These are phyloP conservation scores for Odiellus spinosus DNA, from an alignment of 2,888 invertebrate genomes.

Conservation along the genomic window DNA sequence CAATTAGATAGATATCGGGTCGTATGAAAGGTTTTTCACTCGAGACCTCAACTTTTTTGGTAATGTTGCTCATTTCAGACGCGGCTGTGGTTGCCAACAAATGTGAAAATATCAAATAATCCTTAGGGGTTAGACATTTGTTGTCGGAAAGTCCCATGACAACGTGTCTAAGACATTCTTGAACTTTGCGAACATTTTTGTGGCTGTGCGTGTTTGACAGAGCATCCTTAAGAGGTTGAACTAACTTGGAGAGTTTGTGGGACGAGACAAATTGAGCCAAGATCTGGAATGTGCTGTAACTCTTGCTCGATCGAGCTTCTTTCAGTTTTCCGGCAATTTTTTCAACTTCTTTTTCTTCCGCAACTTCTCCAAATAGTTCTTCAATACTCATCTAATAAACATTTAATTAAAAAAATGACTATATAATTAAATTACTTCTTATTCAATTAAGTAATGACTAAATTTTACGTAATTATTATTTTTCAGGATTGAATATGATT, in stretches of 20 bases:
- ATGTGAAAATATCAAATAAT: slow-evolving; percentile 61
- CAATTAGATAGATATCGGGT: slow-evolving; percentile 61
- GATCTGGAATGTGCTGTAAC: slow-evolving; percentile 67
- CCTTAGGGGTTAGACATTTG: slow-evolving; percentile 49
- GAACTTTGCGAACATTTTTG: slow-evolving; percentile 58
- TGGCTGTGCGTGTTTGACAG: slow-evolving; percentile 47
- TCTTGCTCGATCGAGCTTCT: slow-evolving; percentile 49
- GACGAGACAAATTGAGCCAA: slow-evolving; percentile 62
- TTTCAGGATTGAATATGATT: no score
- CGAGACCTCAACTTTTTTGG: no score
- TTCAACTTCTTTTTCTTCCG: slow-evolving; percentile 81
- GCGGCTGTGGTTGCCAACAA: slow-evolving; percentile 40
- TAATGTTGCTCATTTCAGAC: no score
- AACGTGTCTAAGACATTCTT: slow-evolving; percentile 61
- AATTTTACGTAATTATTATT: no score
- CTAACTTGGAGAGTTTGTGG: slow-evolving; percentile 52
- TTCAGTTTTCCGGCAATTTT: slow-evolving; percentile 55
- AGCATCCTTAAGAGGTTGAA: slow-evolving; percentile 66
- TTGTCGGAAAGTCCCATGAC: slow-evolving; percentile 70
- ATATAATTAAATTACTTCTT: no score
- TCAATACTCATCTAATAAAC: slow-evolving; percentile 50
- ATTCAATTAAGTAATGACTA: no score
- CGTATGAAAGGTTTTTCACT: slow-evolving; percentile 1
- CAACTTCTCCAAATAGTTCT: slow-evolving; percentile 71
- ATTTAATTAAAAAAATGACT: slow-evolving; percentile 5